phyloP scores from a whole-genome alignment of 1,140 invertebrate genomes.

The Caenorhabditis latens region DNA sequence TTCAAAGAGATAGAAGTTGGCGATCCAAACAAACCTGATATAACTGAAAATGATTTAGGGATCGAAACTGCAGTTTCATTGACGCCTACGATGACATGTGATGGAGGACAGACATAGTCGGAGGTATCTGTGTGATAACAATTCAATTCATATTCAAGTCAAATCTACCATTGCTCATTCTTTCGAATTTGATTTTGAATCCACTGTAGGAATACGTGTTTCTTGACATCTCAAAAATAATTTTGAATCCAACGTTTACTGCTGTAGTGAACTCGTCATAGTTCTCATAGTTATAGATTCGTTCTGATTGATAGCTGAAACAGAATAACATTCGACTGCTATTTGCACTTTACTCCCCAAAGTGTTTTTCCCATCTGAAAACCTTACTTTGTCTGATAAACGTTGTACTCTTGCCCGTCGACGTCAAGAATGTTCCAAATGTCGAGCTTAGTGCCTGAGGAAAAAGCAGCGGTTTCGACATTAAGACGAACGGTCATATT shows the following conservation, averaged over 20 bases:
- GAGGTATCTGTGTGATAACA: background rate
- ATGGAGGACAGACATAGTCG: background rate
- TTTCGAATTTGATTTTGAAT: background rate
- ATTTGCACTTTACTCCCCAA: too few relatives aligned
- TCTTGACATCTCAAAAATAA: background rate
- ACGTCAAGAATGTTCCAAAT: slow-evolving; percentile 11
- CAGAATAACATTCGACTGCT: background rate
- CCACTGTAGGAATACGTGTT: background rate
- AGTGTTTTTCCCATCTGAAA: background rate
- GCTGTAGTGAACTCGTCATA: background rate
- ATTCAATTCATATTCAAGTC: too few relatives aligned
- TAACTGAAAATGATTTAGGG: background rate
- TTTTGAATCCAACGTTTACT: slow-evolving; percentile 4
- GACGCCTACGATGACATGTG: background rate
- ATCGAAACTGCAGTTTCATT: background rate
- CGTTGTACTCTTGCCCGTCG: background rate
- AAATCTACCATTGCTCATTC: background rate
- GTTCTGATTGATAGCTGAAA: background rate
- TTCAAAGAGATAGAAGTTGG: too few relatives aligned
- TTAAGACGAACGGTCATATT: background rate
- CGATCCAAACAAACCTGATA: background rate
- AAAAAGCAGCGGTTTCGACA: background rate
- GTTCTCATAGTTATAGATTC: background rate
- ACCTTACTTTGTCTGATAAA: background rate
- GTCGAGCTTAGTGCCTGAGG: background rate